Base-by-base conservation (phyloP, 1,140 invertebrate species). In the Pentalonia nigronervosa region DNA sequence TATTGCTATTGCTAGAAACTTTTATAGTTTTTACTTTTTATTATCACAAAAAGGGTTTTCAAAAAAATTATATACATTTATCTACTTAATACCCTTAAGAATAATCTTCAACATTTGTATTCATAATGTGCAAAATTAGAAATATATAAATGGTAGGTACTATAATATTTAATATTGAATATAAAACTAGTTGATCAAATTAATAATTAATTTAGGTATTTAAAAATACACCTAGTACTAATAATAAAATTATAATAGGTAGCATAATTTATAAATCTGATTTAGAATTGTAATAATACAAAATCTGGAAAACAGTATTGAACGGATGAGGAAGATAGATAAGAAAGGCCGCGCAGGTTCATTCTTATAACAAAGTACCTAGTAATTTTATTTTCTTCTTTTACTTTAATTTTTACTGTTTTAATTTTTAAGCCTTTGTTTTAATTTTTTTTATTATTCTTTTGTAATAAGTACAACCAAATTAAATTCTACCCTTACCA, bases 381-480 rank as follows among this genome's bases (percentile, higher is more conserved):
- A 84, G 53, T 84, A 56, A 93, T 84, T 93, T 84, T 41, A 56
- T 93, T 93, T 56, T 53, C 0, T 50, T 86, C 2, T 41, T 84
- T 93, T 84, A 9, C 9, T 81, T 47, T 7, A 34, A 45, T 47
- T 91, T 76, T 53, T 50, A 41, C 8, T 23, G 45, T 34, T 93
- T 93, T 93, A 93, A 53, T 93, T 50, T 91, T 81, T 17, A 60
- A 45, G 36, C 34, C 34, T 30, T 76, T 76, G 48, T 67, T 67
- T 91, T 67, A 30, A n/a, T 48, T 20, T 30, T 83, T 41, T 92
- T 83, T 53, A 83, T 84, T 93, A 84, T 50, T 93, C 47, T 93
- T 93, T 84, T 20, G 76, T 93, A 36, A 84, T 30, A 8, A 84
- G 45, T 25, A 93, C 21, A 93, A 41, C 76, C 53, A 84, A 93